A percentile compares a stretch with the other conserved stretches of the same genome.
Conservation (phyloP, 2,797 vertebrate genomes). For the Scolopax rusticola region DNA sequence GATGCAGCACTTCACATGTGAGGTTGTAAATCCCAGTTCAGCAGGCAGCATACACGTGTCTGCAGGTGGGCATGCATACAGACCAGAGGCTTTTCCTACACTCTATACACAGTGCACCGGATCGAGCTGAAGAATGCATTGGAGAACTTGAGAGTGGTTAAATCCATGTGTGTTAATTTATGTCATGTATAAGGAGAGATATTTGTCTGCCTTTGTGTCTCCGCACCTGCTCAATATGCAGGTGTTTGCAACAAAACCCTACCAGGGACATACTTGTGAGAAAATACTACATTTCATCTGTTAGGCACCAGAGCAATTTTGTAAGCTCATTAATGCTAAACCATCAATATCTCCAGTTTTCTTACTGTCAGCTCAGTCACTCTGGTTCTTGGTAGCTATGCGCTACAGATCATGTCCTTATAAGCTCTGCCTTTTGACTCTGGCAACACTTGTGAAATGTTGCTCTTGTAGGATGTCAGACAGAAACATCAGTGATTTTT, state of each 20-base stretch:
- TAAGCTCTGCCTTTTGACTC: not conserved
- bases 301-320: not conserved
- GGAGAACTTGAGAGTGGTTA: not conserved
- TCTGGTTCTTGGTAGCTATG: not conserved
- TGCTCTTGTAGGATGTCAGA: not conserved
- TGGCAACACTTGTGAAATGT: not conserved
- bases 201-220: not conserved
- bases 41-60: not conserved
- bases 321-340: not conserved
- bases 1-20: not conserved
- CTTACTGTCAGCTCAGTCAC: not conserved
- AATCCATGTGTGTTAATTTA: not conserved
- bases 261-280: not conserved
- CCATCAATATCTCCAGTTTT: not conserved
- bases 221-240: not conserved
- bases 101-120: fast-evolving
- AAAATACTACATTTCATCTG: not conserved
- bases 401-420: fast-evolving
- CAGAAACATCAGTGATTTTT: not conserved
- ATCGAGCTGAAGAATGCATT: not conserved
- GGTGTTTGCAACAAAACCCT: not conserved
- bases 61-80: not conserved
- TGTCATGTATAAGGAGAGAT: not conserved
- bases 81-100: not conserved
- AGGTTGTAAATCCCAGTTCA: not conserved